Percentiles rank a stretch among this genome's conserved stretches.
These are phyloP conservation scores for Pristiophorus japonicus DNA, from an alignment of 2,113 vertebrate genomes.

Conservation along the genomic window DNA sequence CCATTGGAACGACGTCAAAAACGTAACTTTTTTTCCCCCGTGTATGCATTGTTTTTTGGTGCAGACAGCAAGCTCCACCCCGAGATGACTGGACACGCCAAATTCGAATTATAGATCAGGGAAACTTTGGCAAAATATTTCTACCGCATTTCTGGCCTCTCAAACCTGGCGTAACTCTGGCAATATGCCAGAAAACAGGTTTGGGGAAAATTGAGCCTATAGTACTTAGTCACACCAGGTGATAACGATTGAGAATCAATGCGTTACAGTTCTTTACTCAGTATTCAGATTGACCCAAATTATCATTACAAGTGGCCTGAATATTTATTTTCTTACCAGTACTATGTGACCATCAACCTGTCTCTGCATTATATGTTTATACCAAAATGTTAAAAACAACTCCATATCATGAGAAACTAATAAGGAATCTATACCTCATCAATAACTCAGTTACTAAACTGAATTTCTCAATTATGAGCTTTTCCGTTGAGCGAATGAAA, in stretches of 20 bases:
- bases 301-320: background rate
- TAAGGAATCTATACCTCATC: background rate
- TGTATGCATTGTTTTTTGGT: too few relatives aligned
- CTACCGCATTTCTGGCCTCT: too few relatives aligned
- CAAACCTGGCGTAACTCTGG: too few relatives aligned
- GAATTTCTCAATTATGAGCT: background rate
- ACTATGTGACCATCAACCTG: background rate
- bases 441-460: background rate
- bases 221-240: too few relatives aligned
- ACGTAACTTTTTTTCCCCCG: too few relatives aligned
- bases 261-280: background rate
- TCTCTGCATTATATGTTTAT: background rate
- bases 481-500: background rate
- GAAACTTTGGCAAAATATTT: too few relatives aligned
- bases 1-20: too few relatives aligned
- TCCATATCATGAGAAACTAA: background rate
- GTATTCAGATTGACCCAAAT: background rate
- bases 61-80: too few relatives aligned
- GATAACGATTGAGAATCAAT: background rate
- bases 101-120: too few relatives aligned
- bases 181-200: too few relatives aligned
- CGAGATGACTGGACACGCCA: too few relatives aligned
- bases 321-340: background rate
- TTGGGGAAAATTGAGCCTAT: too few relatives aligned
- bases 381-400: background rate